Percentiles rank a stretch among this genome's conserved stretches.
These are phyloP conservation scores for Hepsetus odoe DNA, from an alignment of 2,113 vertebrate species.

Conservation along the genomic window DNA sequence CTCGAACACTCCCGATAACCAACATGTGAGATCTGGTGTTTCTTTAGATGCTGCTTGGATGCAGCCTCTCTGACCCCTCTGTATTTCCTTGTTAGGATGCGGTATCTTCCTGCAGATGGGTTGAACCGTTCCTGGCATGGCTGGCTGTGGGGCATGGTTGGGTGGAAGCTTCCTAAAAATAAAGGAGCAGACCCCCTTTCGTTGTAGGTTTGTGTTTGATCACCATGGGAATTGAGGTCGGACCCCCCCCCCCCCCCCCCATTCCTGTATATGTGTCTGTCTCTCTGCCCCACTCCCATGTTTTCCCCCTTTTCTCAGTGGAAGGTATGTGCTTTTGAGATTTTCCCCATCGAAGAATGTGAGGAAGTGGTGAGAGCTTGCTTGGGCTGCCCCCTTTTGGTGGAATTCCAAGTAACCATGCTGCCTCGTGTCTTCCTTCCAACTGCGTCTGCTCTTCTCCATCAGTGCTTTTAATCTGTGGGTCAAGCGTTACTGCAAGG, in stretches of 20 bases:
- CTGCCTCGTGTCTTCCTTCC: constrained; percentile 35
- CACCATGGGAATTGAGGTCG: constrained; percentile 76
- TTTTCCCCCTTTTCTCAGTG: constrained; percentile 43
- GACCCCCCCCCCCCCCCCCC: constrained; percentile 49
- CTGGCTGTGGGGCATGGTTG: constrained; percentile 80
- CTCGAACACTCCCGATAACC: no score
- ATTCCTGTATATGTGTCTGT: not conserved
- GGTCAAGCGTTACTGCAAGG: not conserved
- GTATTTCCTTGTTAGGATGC: constrained; percentile 83
- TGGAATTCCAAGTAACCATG: constrained; percentile 66
- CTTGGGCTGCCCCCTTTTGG: constrained; percentile 80
- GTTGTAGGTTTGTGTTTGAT: constrained; percentile 77
- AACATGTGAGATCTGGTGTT: no score
- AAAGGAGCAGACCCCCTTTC: constrained; percentile 85
- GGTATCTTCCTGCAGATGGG: constrained; percentile 70
- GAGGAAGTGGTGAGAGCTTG: constrained; percentile 68
- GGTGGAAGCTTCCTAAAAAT: constrained; percentile 86
- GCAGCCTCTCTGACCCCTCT: not conserved
- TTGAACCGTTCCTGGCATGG: constrained; percentile 84
- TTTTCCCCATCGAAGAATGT: constrained; percentile 69
- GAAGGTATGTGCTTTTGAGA: constrained; percentile 71
- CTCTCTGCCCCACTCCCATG: not conserved
- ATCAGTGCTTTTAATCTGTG: not conserved
- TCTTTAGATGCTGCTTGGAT: not conserved
- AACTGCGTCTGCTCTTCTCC: constrained; percentile 9